These are phyloP conservation scores for Chaetodon auriga DNA, from an alignment of 2,113 vertebrate genomes.

Conservation along the genomic window DNA sequence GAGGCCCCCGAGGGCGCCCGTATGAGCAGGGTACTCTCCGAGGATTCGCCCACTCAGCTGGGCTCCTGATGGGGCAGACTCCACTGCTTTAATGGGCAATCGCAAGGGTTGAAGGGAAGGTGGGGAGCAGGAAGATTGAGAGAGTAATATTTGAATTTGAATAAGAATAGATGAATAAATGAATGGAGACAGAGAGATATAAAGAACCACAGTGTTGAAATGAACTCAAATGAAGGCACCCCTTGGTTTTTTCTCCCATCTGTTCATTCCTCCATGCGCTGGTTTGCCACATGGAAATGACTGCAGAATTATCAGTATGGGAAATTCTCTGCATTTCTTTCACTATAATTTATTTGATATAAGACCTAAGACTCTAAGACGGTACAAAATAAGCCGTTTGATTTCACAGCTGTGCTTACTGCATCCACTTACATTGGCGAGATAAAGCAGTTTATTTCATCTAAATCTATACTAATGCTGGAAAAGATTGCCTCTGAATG, in stretches of 20 bases:
- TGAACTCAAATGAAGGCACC: conserved; percentile 42
- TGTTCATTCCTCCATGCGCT: conserved; percentile 1
- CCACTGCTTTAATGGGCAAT: background rate
- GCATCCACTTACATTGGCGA: conserved; percentile 45
- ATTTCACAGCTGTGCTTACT: conserved; percentile 49
- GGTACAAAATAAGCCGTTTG: conserved; percentile 37
- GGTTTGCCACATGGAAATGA: conserved; percentile 21
- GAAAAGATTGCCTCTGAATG: conserved; percentile 47
- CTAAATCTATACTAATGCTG: conserved; percentile 32
- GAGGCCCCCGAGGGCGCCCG: conserved; percentile 15
- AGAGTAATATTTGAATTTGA: conserved; percentile 34
- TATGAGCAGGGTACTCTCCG: background rate
- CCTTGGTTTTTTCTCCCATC: conserved; percentile 47
- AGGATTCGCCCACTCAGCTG: conserved; percentile 26
- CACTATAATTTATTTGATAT: conserved; percentile 58
- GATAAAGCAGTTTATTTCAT: conserved; percentile 45
- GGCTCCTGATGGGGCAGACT: background rate
- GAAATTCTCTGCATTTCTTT: conserved; percentile 31
- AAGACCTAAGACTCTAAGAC: conserved; percentile 17
- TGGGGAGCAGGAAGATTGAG: background rate
- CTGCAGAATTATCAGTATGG: conserved; percentile 17
- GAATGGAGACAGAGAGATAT: background rate
- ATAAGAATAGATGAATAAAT: conserved; percentile 39
- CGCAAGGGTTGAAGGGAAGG: conserved; percentile 8
- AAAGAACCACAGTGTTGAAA: conserved; percentile 33